Percentiles rank a stretch among this genome's conserved stretches.
phyloP scores from a whole-genome alignment of 2,797 vertebrate species.

The Labeo calbasu region DNA sequence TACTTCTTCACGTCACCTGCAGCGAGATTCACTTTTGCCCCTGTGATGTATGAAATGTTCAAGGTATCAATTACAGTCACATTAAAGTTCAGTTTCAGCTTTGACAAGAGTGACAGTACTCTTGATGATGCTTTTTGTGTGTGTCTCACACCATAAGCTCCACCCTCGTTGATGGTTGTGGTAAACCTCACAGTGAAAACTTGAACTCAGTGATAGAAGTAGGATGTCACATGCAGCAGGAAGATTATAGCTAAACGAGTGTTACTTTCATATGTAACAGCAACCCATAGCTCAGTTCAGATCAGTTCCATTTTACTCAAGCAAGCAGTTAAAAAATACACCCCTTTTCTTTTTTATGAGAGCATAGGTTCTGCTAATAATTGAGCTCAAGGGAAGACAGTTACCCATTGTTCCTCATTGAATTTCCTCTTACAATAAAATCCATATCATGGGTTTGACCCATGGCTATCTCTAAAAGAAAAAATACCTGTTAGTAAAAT shows the following conservation, averaged over 20 bases:
- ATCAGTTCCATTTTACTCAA: background rate
- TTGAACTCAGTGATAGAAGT: background rate
- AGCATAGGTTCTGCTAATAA: background rate
- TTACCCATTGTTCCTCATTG: background rate
- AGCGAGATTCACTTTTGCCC: background rate
- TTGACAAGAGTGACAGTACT: background rate
- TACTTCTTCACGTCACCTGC: background rate
- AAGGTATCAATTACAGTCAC: constrained; percentile 9
- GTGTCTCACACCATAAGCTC: constrained; percentile 33
- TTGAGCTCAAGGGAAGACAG: background rate
- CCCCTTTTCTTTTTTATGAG: background rate
- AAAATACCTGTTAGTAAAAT: too few relatives aligned
- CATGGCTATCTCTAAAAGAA: too few relatives aligned
- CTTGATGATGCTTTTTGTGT: constrained; percentile 12
- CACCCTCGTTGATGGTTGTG: constrained; percentile 39
- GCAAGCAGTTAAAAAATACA: background rate
- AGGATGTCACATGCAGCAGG: background rate
- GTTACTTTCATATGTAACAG: constrained; percentile 4
- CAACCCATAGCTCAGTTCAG: background rate
- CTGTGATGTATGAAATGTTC: background rate
- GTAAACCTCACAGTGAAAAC: constrained; percentile 48
- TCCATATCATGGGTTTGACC: background rate
- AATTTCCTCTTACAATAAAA: background rate
- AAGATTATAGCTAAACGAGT: constrained; percentile 11
- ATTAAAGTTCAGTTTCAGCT: constrained; percentile 5